Conservation (phyloP, 2,797 vertebrate species). For the Tenualosa ilisha region DNA sequence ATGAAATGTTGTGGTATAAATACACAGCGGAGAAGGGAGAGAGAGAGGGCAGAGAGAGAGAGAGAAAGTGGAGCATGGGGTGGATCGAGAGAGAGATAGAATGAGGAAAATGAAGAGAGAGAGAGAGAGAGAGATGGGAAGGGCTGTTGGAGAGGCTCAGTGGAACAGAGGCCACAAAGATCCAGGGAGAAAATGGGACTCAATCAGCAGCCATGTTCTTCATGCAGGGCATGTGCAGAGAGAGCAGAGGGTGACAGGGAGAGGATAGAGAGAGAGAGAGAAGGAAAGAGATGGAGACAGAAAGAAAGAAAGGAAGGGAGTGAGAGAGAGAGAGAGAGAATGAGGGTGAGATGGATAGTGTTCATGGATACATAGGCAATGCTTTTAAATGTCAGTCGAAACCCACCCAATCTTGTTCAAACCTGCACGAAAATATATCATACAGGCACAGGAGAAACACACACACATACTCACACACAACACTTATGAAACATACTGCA, state of each 20-base stretch:
- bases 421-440: background rate
- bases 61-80: constrained; percentile 29
- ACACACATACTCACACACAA: background rate
- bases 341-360: background rate
- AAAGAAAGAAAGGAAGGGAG: constrained; percentile 25
- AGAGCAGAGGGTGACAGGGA: constrained; percentile 26
- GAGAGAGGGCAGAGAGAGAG: background rate
- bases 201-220: constrained; percentile 53
- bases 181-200: constrained; percentile 53
- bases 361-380: background rate
- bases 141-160: background rate
- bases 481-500: too few species aligned
- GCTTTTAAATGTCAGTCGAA: background rate
- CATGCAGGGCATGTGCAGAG: constrained; percentile 53
- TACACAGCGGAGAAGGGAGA: constrained; percentile 26
- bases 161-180: constrained; percentile 47
- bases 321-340: constrained; percentile 32
- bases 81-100: background rate
- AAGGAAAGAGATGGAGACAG: constrained; percentile 26
- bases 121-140: background rate
- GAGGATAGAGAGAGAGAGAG: constrained; percentile 34
- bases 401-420: background rate
- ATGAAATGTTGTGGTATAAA: constrained; percentile 40
- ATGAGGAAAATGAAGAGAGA: background rate
- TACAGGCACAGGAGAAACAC: background rate